These are phyloP conservation scores for Rhodophaea formosa DNA, from an alignment of 2,888 invertebrate genomes.

Conservation along the genomic window DNA sequence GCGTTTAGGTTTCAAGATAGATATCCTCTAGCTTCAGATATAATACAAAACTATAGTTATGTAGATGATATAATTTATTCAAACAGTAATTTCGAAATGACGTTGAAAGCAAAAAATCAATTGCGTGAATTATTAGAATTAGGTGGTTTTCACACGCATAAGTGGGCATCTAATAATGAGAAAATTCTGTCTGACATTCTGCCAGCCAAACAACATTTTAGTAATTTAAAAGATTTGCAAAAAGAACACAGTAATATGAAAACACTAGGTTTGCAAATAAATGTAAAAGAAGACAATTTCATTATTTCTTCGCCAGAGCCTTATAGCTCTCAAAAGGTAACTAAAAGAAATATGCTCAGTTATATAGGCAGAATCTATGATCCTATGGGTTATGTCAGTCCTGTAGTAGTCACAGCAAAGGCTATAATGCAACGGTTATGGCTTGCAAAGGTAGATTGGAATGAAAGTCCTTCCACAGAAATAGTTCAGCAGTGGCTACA, in stretches of 20 bases:
- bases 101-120: background rate
- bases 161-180: background rate
- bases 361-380: background rate
- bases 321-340: too few relatives aligned
- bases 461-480: background rate
- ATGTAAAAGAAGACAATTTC: too few relatives aligned
- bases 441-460: constrained; percentile 3
- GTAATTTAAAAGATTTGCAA: too few relatives aligned
- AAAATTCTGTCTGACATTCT: background rate
- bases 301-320: too few relatives aligned
- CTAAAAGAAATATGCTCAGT: background rate
- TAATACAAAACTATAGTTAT: background rate
- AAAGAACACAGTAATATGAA: too few relatives aligned
- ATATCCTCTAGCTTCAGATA: background rate
- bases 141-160: background rate
- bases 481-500: background rate
- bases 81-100: background rate
- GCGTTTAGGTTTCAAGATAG: background rate
- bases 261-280: too few relatives aligned
- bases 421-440: constrained; percentile 14
- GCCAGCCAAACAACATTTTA: too few relatives aligned
- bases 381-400: constrained; percentile 3
- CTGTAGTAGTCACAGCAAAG: constrained; percentile 11
- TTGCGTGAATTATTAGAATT: background rate
- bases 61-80: too few relatives aligned